Conservation (phyloP, 1,140 invertebrate species). For the Drosophila neocordata region DNA sequence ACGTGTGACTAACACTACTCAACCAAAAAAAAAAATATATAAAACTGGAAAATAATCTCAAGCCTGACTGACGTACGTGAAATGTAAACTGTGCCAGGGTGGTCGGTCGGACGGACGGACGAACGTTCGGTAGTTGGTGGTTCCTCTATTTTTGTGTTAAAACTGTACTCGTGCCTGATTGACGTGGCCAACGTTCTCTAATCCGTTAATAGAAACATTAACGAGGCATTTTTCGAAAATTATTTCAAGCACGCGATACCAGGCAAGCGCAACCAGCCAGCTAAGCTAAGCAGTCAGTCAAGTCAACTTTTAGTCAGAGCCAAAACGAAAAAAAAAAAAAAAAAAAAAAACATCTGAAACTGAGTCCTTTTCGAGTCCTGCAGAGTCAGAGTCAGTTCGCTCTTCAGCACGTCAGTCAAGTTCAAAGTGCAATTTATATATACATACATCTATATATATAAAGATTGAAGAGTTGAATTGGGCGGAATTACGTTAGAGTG, state of each 20-base stretch:
- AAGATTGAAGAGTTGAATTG: neutral
- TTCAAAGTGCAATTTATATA: slow-evolving; percentile 64
- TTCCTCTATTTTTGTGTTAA: no score
- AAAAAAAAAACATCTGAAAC: neutral
- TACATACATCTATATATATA: neutral
- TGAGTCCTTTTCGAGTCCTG: slow-evolving; percentile 12
- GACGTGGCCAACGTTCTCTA: slow-evolving; percentile 69
- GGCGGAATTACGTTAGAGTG: slow-evolving; percentile 35
- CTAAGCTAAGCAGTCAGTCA: slow-evolving; percentile 17
- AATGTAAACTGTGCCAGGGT: slow-evolving; percentile 47
- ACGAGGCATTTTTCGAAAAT: slow-evolving; percentile 78
- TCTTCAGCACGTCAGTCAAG: slow-evolving; percentile 75
- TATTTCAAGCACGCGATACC: slow-evolving; percentile 77
- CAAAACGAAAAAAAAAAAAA: neutral
- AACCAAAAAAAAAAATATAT: slow-evolving; percentile 38
- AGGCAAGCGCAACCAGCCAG: slow-evolving; percentile 15
- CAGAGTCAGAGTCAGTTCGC: slow-evolving; percentile 38
- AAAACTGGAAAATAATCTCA: slow-evolving; percentile 40
- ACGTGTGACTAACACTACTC: slow-evolving; percentile 50
- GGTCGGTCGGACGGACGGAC: neutral
- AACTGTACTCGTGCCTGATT: slow-evolving; percentile 45
- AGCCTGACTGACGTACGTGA: slow-evolving; percentile 45
- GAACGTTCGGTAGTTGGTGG: no score
- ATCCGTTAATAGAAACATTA: slow-evolving; percentile 83
- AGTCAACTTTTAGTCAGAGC: slow-evolving; percentile 25